Base-by-base conservation (phyloP, 2,113 vertebrate species). In the Aegithalos caudatus region DNA sequence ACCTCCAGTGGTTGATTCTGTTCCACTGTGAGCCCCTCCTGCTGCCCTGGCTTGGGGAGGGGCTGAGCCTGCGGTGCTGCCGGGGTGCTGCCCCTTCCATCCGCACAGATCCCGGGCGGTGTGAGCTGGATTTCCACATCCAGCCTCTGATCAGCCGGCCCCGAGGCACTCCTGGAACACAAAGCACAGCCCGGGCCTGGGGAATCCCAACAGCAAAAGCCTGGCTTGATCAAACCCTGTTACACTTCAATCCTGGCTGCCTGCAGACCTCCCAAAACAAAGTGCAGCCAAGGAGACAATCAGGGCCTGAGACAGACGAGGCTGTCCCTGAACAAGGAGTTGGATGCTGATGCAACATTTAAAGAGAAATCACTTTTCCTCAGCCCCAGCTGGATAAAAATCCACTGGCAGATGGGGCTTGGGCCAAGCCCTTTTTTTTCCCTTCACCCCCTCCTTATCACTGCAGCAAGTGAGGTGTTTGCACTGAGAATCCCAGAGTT, bases 191-290 rank as follows among this genome's bases (percentile, higher is more conserved):
- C 47, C 58, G 66, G 45, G 47, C 70, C 77, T 91, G 12, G 44
- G 60, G 88, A 91, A 45, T 62, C 80, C 71, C 23, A 5, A 78
- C 50, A 38, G 57, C 76, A 20, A 18, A 45, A 50, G 35, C 60
- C 67, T 6, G 10, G 62, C 6, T 5, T 57, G 79, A 90, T 96
- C 95, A 96, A 97, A 79, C 73, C 67, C 47, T 14, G 44, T 20
- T 45, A 22, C 37, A 8, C 79, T 74, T 87, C 92, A 96, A 45
- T 66, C 69, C 91, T 53, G 53, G 67, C 95, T 92, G 95, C 92
- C 91, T 78, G 82, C 73, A 83, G 45, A 64, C 82, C 95, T 92
- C 92, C 95, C 94, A 88, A 87, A 94, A 71, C 84, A 20, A 89
- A 72, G 78, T 14, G 51, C 47, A 50, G 73, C 81, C 87, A 66